Evolutionary conservation across 2,797 vertebrate genomes (phyloP).

Genomic region (Setipinna tenuifilis): DNA sequence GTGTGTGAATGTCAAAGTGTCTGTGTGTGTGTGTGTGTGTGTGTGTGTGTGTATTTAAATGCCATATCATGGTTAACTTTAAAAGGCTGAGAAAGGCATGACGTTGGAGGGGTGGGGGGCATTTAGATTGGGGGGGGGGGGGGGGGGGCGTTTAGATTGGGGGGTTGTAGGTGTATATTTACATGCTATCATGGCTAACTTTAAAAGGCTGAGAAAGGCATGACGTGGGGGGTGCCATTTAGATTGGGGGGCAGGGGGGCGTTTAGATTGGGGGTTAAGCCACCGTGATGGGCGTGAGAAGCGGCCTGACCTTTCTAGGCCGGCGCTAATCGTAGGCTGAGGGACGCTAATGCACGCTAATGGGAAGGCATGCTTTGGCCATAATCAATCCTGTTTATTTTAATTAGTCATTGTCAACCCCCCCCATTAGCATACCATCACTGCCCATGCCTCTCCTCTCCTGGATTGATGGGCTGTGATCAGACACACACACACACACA

Average conservation of each 20-base stretch:
- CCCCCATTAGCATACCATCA: constrained; percentile 54
- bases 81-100: background rate
- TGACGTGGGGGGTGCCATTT: too few species aligned
- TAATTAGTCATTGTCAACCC: constrained; percentile 66
- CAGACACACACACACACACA: constrained; percentile 14
- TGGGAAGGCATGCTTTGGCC: constrained; percentile 61
- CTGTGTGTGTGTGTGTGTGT: background rate
- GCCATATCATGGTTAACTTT: background rate
- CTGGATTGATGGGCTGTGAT: constrained; percentile 40
- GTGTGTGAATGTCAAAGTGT: background rate
- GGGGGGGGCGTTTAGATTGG: too few species aligned
- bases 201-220: background rate
- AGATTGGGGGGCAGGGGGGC: too few species aligned
- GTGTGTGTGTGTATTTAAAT: background rate
- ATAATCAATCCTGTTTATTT: constrained; percentile 67
- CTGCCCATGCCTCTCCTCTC: constrained; percentile 34
- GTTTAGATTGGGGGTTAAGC: background rate
- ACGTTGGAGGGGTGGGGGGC: too few species aligned
- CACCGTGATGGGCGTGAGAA: constrained; percentile 52
- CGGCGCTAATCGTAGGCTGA: constrained; percentile 62
- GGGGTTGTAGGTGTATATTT: too few species aligned
- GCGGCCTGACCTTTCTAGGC: constrained; percentile 59
- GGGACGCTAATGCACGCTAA: constrained; percentile 60
- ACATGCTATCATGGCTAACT: background rate
- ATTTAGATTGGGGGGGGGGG: background rate